Percentiles rank a stretch among this genome's conserved stretches.
Conservation (phyloP, 2,888 invertebrate species). For the Pandemis cinnamomeana region DNA sequence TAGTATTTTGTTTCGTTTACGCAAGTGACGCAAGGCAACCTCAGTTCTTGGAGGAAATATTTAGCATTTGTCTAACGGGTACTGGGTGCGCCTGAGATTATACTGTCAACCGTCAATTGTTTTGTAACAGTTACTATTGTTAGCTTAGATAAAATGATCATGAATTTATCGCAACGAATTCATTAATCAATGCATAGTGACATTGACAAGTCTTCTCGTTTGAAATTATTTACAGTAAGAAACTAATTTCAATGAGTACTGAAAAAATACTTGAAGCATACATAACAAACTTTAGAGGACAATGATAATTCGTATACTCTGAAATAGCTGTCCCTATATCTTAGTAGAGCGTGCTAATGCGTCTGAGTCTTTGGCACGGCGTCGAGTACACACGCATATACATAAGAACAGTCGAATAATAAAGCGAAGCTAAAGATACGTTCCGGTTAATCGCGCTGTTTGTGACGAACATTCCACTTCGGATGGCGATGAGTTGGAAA, state of each 20-base stretch:
- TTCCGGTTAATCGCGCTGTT: slow-evolving; percentile 68
- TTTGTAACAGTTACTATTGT: slow-evolving; percentile 44
- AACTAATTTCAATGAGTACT: not conserved
- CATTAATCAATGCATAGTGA: slow-evolving; percentile 3
- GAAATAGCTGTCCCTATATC: slow-evolving; percentile 64
- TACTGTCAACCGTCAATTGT: slow-evolving; percentile 48
- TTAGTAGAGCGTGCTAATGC: slow-evolving; percentile 59
- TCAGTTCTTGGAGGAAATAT: slow-evolving; percentile 47
- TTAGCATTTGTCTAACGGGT: slow-evolving; percentile 51
- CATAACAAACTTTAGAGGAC: slow-evolving; percentile 21
- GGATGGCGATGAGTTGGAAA: slow-evolving; percentile 52
- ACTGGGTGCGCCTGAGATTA: slow-evolving; percentile 44
- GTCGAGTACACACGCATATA: slow-evolving; percentile 52
- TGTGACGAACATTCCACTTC: slow-evolving; percentile 56
- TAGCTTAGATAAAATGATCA: not conserved
- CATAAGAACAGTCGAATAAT: slow-evolving; percentile 58
- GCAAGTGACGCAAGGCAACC: slow-evolving; percentile 51
- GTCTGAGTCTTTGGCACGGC: slow-evolving; percentile 65
- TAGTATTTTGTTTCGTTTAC: slow-evolving; percentile 47
- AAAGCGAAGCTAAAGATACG: slow-evolving; percentile 56
- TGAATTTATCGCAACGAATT: slow-evolving; percentile 11
- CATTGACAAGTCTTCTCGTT: slow-evolving; percentile 11
- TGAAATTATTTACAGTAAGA: not conserved
- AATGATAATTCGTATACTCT: slow-evolving; percentile 50
- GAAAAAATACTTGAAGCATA: not conserved